These are phyloP conservation scores for Toxotes jaculatrix DNA, from an alignment of 2,113 vertebrate species.

Conservation along the genomic window DNA sequence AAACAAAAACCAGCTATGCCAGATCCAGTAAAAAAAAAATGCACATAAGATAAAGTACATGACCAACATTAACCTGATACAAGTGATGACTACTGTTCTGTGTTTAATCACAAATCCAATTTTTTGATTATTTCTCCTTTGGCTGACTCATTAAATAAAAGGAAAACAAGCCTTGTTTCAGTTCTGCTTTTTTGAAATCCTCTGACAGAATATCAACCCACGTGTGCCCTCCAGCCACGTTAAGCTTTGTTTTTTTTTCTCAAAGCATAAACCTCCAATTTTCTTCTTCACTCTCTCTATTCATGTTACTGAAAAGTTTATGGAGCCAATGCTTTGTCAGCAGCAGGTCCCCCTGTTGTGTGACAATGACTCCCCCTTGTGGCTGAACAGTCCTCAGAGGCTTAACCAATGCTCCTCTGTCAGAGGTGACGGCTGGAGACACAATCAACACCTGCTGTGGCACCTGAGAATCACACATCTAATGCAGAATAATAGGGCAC, in stretches of 20 bases:
- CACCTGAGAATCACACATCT: constrained; percentile 40
- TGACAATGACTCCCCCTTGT: constrained; percentile 42
- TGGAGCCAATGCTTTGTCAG: neutral
- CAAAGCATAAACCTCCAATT: neutral
- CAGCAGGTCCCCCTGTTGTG: neutral
- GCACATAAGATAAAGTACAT: neutral
- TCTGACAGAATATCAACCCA: neutral
- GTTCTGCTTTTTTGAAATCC: neutral
- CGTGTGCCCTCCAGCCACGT: neutral
- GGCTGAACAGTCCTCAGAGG: constrained; percentile 36
- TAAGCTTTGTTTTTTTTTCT: neutral
- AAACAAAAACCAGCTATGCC: neutral
- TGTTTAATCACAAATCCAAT: neutral
- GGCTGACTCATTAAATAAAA: neutral
- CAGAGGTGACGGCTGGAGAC: constrained; percentile 33
- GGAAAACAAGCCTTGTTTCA: neutral
- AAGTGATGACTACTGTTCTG: neutral
- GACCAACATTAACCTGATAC: neutral
- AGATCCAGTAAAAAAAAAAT: too few species aligned
- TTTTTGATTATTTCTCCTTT: neutral
- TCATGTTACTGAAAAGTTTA: neutral
- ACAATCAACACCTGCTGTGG: constrained; percentile 65
- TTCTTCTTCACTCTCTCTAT: neutral
- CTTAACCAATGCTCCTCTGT: constrained; percentile 31
- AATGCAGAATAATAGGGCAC: constrained; percentile 19